Conservation (phyloP, 2,888 invertebrate species). For the Noctua janthina region DNA sequence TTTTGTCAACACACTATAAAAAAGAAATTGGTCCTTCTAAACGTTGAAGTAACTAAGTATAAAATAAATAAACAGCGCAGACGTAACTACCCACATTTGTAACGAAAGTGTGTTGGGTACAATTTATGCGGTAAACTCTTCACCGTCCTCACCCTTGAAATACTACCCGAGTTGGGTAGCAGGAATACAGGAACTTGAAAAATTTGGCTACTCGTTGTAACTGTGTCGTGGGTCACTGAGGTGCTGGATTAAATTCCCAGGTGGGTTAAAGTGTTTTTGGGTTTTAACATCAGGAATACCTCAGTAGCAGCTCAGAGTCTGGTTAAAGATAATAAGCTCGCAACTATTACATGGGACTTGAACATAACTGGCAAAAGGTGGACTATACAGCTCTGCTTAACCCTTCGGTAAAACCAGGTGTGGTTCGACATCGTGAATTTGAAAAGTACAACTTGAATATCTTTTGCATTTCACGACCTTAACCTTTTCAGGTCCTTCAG, state of each 20-base stretch:
- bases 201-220: neutral
- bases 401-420: neutral
- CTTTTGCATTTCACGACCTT: neutral
- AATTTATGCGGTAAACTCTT: slow-evolving; percentile 50
- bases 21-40: neutral
- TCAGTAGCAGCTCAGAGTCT: neutral
- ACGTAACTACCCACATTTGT: slow-evolving; percentile 19
- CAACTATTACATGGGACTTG: neutral
- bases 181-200: neutral
- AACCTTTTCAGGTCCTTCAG: neutral
- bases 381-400: neutral
- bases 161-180: neutral
- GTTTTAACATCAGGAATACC: neutral
- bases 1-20: neutral
- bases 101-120: slow-evolving; percentile 29
- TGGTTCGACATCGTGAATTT: neutral
- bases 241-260: neutral
- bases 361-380: neutral
- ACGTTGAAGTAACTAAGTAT: slow-evolving; percentile 14
- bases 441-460: neutral
- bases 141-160: slow-evolving; percentile 20
- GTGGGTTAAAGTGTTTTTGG: too few species aligned
- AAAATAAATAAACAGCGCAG: slow-evolving; percentile 25
- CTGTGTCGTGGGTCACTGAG: neutral
- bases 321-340: neutral